Conservation (phyloP, 2,113 vertebrate species). For the Spea bombifrons region DNA sequence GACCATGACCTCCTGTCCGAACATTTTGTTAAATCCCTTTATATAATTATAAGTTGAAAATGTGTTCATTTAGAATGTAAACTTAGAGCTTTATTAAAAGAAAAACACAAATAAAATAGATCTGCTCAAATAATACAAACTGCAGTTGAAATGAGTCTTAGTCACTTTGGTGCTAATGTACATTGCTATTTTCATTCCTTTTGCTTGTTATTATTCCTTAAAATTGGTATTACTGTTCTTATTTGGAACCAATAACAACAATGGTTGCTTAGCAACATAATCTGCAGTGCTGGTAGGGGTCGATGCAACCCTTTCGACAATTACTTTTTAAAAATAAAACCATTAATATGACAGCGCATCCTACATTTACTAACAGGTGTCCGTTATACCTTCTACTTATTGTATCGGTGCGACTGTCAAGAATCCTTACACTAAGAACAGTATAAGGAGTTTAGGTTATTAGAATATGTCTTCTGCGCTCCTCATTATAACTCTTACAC, state of each 20-base stretch:
- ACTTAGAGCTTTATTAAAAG: no score
- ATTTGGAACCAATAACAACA: slow-evolving; percentile 26
- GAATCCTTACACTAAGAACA: background rate
- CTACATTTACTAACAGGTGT: background rate
- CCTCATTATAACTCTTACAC: background rate
- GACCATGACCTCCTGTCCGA: no score
- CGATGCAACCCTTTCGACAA: slow-evolving; percentile 5
- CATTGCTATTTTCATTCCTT: background rate
- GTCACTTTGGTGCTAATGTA: background rate
- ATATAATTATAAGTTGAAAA: no score
- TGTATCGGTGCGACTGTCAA: background rate
- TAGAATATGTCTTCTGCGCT: background rate
- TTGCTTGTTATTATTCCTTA: slow-evolving; percentile 11
- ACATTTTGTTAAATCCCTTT: no score
- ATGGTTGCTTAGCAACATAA: slow-evolving; percentile 32
- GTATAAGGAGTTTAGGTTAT: background rate
- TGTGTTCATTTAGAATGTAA: no score
- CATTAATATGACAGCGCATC: background rate
- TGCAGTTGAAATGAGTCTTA: background rate
- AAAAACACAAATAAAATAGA: no score
- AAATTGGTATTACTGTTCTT: slow-evolving; percentile 10
- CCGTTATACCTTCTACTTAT: background rate
- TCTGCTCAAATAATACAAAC: no score
- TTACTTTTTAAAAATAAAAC: background rate
- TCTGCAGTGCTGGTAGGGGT: slow-evolving; percentile 25